A percentile compares a stretch with the other conserved stretches of the same genome.
Evolutionary conservation across 2,113 vertebrate genomes (phyloP).

Genomic region (Grallaria varia): DNA sequence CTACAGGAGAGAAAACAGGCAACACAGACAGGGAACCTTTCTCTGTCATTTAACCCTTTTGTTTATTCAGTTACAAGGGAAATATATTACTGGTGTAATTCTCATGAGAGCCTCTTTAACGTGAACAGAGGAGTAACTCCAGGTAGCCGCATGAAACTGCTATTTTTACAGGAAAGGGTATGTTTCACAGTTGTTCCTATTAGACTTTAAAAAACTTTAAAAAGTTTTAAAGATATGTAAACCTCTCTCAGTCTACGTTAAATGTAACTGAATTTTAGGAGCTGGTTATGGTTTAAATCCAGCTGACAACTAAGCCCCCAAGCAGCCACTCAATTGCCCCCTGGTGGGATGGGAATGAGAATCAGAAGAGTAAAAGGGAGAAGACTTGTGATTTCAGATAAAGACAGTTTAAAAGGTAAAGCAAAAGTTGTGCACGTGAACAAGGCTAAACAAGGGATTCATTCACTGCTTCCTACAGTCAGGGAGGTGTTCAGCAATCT

Average conservation of each 20-base stretch:
- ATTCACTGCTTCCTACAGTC: neutral
- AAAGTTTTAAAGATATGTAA: neutral
- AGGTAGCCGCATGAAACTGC: neutral
- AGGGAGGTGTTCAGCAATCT: neutral
- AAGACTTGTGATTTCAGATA: neutral
- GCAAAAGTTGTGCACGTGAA: neutral
- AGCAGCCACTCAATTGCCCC: neutral
- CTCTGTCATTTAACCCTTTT: constrained; percentile 29
- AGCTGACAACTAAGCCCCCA: neutral
- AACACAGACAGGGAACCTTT: neutral
- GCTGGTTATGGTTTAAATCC: neutral
- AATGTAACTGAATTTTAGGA: neutral
- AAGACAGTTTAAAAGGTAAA: neutral
- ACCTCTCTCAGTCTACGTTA: neutral
- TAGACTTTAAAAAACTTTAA: neutral
- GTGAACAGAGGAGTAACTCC: neutral
- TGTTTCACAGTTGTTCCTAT: neutral
- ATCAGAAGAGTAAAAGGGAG: neutral
- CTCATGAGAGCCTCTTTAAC: neutral
- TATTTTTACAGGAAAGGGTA: neutral
- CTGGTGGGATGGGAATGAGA: neutral
- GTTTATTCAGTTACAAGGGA: constrained; percentile 1
- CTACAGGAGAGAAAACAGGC: neutral
- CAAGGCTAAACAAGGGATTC: neutral
- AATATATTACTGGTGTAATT: constrained; percentile 15